A percentile compares a stretch with the other conserved stretches of the same genome.
These are phyloP conservation scores for Tiphia femorata DNA, from an alignment of 2,888 invertebrate species.

Conservation along the genomic window DNA sequence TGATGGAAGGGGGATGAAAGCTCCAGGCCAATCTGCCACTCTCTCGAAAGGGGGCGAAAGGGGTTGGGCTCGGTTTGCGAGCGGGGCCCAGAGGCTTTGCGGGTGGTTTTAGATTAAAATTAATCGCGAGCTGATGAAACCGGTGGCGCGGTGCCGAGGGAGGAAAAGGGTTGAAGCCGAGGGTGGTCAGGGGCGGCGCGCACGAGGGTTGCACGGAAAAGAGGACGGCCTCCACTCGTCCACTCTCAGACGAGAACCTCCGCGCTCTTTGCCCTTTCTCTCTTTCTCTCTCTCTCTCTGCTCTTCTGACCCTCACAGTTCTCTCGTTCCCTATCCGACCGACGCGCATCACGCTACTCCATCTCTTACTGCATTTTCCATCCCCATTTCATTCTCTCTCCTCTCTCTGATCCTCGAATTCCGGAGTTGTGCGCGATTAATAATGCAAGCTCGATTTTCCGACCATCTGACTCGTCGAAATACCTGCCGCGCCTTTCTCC, in stretches of 20 bases:
- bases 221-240: constrained; percentile 48
- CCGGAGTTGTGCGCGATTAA: constrained; percentile 43
- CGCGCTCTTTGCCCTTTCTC: constrained; percentile 1
- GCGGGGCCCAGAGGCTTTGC: constrained; percentile 54
- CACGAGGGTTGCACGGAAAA: constrained; percentile 42
- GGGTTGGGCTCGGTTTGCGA: constrained; percentile 52
- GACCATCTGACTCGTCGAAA: constrained; percentile 37
- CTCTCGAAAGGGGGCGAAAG: constrained; percentile 40
- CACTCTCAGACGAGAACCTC: constrained; percentile 42
- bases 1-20: constrained; percentile 29
- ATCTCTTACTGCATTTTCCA: constrained; percentile 6
- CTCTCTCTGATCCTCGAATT: constrained; percentile 44
- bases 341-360: no score
- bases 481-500: constrained; percentile 1
- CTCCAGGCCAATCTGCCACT: constrained; percentile 45
- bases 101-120: constrained; percentile 62
- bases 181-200: constrained; percentile 46
- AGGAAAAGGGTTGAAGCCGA: constrained; percentile 46
- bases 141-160: constrained; percentile 43
- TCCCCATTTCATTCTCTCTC: constrained; percentile 20
- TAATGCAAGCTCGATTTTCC: constrained; percentile 49
- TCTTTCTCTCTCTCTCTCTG: constrained; percentile 5
- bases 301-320: neutral
- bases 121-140: constrained; percentile 61
- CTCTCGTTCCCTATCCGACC: constrained; percentile 11